A percentile compares a stretch with the other conserved stretches of the same genome.
Conservation (phyloP, 2,113 vertebrate genomes). For the Cinclus mexicanus region DNA sequence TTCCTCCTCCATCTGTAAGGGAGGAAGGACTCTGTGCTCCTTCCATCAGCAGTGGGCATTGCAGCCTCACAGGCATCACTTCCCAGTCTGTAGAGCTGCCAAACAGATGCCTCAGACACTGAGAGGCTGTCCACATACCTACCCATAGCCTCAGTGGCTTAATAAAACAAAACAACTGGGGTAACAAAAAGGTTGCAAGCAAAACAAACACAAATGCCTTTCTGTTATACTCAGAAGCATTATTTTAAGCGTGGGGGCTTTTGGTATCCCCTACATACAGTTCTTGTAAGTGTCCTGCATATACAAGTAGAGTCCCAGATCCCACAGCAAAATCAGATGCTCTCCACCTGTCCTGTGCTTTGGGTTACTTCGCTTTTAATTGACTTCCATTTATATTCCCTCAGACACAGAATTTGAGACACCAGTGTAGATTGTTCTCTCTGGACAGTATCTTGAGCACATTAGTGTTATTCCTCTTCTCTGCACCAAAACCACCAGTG, state of each 20-base stretch:
- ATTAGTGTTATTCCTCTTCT: background rate
- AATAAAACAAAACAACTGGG: background rate
- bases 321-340: background rate
- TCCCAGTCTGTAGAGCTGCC: background rate
- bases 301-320: background rate
- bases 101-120: background rate
- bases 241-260: background rate
- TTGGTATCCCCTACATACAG: background rate
- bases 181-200: background rate
- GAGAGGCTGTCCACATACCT: rapidly evolving
- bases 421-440: background rate
- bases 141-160: background rate
- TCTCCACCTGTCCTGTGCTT: background rate
- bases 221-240: background rate
- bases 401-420: background rate
- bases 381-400: background rate
- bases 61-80: background rate
- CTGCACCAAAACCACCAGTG: background rate
- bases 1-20: background rate
- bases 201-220: background rate
- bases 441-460: background rate
- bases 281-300: background rate
- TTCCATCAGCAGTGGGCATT: rapidly evolving
- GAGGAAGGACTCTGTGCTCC: background rate
- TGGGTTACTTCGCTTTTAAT: background rate